phyloP scores from a whole-genome alignment of 1,140 invertebrate species.

The Andricus grossulariae region DNA sequence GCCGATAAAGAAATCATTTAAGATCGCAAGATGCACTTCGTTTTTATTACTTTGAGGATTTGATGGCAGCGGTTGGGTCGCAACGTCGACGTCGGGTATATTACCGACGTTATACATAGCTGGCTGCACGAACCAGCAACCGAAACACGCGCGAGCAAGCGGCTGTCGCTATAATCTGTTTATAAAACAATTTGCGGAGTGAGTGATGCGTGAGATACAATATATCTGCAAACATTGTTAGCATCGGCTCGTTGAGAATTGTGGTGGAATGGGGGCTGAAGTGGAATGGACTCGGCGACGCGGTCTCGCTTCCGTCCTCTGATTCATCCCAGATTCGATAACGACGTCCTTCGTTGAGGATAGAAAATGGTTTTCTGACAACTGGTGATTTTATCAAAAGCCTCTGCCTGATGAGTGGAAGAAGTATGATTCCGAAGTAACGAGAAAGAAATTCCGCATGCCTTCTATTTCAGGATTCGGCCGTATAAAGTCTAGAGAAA shows the following conservation, averaged over 20 bases:
- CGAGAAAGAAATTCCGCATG: no score
- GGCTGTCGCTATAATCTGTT: conserved; percentile 76
- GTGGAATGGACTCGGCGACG: conserved; percentile 43
- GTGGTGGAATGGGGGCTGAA: conserved; percentile 62
- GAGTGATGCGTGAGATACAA: conserved; percentile 78
- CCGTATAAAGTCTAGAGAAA: no score
- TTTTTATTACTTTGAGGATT: conserved; percentile 27
- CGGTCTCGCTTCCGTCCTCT: conserved; percentile 46
- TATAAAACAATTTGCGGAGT: conserved; percentile 77
- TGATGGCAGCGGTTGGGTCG: conserved; percentile 6
- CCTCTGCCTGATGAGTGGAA: no score
- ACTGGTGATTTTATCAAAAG: neutral
- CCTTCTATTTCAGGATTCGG: no score
- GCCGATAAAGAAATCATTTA: conserved; percentile 1
- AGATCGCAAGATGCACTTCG: conserved; percentile 25
- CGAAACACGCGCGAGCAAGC: conserved; percentile 53
- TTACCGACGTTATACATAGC: conserved; percentile 9
- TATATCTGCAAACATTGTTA: conserved; percentile 78
- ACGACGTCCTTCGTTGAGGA: conserved; percentile 3
- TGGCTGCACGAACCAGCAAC: conserved; percentile 48
- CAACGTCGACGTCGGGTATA: conserved; percentile 18
- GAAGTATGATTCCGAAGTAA: no score
- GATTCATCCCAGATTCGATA: conserved; percentile 42
- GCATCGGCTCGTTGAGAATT: conserved; percentile 76
- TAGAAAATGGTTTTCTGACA: neutral